These are phyloP conservation scores for Actinemys pallida DNA, from an alignment of 2,113 vertebrate species.

Conservation along the genomic window DNA sequence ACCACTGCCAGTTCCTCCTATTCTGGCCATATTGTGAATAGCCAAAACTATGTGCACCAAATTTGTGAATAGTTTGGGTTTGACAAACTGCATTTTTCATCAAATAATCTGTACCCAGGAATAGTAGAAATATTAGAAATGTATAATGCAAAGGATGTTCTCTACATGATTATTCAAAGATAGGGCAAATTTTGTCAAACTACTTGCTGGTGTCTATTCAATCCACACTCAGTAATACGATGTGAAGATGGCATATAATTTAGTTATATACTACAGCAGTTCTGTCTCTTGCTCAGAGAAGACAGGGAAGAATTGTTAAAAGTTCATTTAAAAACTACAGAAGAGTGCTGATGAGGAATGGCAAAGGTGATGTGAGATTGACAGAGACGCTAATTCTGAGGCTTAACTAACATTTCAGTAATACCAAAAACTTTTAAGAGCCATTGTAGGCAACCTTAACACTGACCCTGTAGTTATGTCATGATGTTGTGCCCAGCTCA, in stretches of 20 bases:
- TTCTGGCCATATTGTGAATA: too few species aligned
- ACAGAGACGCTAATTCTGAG: neutral
- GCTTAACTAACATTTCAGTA: neutral
- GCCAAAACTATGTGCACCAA: too few species aligned
- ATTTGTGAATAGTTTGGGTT: too few species aligned
- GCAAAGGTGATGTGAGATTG: neutral
- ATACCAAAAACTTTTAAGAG: neutral
- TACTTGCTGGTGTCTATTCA: neutral
- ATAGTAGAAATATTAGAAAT: neutral
- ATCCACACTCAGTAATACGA: neutral
- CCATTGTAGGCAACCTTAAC: neutral
- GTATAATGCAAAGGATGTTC: neutral
- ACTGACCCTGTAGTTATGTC: neutral
- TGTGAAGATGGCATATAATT: neutral
- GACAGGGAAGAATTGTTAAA: neutral
- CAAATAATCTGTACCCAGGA: neutral
- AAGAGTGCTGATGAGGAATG: neutral
- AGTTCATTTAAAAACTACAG: neutral
- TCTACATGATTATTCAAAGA: neutral
- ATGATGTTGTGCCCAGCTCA: neutral
- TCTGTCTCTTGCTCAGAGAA: neutral
- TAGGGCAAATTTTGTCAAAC: neutral
- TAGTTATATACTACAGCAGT: neutral
- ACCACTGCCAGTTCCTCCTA: too few species aligned
- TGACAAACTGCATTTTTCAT: too few species aligned